Conservation (phyloP, 2,113 vertebrate species). For the Urocitellus parryii region DNA sequence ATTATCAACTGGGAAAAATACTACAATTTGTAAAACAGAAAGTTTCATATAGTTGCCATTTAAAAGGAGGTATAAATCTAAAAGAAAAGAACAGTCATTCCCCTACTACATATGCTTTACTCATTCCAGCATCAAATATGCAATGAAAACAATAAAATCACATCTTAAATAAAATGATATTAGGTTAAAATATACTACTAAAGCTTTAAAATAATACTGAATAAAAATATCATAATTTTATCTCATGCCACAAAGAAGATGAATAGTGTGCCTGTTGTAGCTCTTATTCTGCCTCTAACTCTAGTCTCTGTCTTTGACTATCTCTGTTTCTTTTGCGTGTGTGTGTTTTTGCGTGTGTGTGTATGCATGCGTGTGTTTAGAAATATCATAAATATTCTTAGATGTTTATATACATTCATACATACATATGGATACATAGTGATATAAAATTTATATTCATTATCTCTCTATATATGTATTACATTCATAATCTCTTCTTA, state of each 20-base stretch:
- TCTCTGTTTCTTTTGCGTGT: not conserved
- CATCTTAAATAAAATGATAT: not conserved
- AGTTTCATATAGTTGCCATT: not conserved
- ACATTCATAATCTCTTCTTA: not conserved
- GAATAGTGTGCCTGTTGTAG: not conserved
- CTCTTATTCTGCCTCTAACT: not conserved
- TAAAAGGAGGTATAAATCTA: not conserved
- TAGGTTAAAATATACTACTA: not conserved
- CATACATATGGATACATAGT: not conserved
- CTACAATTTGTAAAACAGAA: not conserved
- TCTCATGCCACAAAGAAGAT: not conserved
- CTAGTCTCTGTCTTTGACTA: not conserved
- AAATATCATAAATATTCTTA: not conserved
- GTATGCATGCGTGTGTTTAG: not conserved
- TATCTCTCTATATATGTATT: not conserved
- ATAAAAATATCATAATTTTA: conserved; percentile 24
- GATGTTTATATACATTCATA: not conserved
- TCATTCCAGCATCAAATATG: not conserved
- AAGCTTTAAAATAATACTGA: not conserved
- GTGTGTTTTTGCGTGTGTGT: not conserved
- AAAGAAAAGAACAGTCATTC: not conserved
- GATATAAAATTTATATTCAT: not conserved
- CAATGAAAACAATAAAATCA: not conserved
- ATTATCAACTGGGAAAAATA: not conserved
- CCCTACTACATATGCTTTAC: not conserved